phyloP scores from a whole-genome alignment of 2,797 vertebrate species.

The Lacerta viridis region DNA sequence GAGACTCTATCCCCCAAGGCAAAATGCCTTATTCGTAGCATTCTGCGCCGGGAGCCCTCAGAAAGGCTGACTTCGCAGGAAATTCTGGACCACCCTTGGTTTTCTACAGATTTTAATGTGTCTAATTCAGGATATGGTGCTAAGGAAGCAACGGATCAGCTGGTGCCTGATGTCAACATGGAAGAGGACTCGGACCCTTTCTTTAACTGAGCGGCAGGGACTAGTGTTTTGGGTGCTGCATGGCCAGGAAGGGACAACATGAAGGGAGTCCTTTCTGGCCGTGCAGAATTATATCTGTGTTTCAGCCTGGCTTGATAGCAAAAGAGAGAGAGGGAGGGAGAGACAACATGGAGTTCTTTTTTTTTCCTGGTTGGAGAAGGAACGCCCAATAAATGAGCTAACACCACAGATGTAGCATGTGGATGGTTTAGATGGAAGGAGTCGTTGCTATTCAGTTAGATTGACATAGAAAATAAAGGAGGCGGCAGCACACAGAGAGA shows the following conservation, averaged over 20 bases:
- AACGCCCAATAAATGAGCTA: slow-evolving; percentile 78
- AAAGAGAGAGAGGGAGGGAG: slow-evolving; percentile 21
- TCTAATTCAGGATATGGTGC: slow-evolving; percentile 85
- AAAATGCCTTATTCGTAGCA: slow-evolving; percentile 98
- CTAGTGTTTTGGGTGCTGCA: slow-evolving; percentile 81
- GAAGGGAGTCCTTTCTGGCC: slow-evolving; percentile 87
- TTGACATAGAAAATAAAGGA: slow-evolving; percentile 74
- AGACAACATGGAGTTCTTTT: slow-evolving; percentile 74
- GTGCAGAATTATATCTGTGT: slow-evolving; percentile 83
- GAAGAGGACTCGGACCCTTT: slow-evolving; percentile 98
- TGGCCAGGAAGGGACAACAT: slow-evolving; percentile 76
- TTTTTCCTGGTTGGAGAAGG: slow-evolving; percentile 68
- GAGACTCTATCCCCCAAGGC: slow-evolving; percentile 98
- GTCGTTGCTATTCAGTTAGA: slow-evolving; percentile 80
- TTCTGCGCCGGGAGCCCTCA: slow-evolving; percentile 94
- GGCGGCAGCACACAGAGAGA: slow-evolving; percentile 81
- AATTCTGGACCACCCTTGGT: slow-evolving; percentile 99
- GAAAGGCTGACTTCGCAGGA: slow-evolving; percentile 98
- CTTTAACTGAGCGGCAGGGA: slow-evolving; percentile 92
- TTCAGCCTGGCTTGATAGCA: slow-evolving; percentile 79
- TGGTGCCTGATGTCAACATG: slow-evolving; percentile 98
- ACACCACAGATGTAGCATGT: slow-evolving; percentile 86
- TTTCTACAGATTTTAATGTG: slow-evolving; percentile 87
- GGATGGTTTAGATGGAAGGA: slow-evolving; percentile 68
- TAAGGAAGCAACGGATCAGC: slow-evolving; percentile 93